These are phyloP conservation scores for Drosophila equinoxialis DNA, from an alignment of 1,140 invertebrate genomes.

Conservation along the genomic window DNA sequence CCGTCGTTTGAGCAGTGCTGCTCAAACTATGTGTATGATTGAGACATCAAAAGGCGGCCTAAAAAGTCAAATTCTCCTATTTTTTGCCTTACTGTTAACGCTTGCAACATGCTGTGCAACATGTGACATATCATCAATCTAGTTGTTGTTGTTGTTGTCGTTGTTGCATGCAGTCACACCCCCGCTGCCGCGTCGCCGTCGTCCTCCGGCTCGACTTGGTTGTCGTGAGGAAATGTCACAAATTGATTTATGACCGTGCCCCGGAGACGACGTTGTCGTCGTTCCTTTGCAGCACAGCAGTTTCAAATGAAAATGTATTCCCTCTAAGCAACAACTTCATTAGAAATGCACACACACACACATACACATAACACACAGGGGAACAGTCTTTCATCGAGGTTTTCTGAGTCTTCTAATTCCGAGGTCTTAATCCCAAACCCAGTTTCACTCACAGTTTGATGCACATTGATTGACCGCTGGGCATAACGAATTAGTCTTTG, in stretches of 20 bases:
- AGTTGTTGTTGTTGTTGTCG: slow-evolving; percentile 42
- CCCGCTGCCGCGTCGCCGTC: slow-evolving; percentile 47
- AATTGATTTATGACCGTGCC: slow-evolving; percentile 74
- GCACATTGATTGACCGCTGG: slow-evolving; percentile 18
- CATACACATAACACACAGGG: slow-evolving; percentile 15
- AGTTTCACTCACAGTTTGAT: slow-evolving; percentile 21
- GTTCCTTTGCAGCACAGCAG: slow-evolving; percentile 43
- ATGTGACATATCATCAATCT: slow-evolving; percentile 78
- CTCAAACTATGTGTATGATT: slow-evolving; percentile 59
- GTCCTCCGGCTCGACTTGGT: background rate
- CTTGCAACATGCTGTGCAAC: slow-evolving; percentile 56
- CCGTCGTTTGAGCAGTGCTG: slow-evolving; percentile 35
- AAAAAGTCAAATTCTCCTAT: slow-evolving; percentile 21
- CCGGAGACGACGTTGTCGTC: slow-evolving; percentile 12
- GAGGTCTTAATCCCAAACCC: slow-evolving; percentile 18
- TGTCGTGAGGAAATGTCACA: slow-evolving; percentile 77
- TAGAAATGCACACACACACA: slow-evolving; percentile 69
- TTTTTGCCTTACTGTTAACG: slow-evolving; percentile 57
- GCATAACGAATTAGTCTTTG: slow-evolving; percentile 14
- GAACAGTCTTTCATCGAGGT: background rate
- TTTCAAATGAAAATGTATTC: slow-evolving; percentile 55
- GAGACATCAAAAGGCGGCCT: slow-evolving; percentile 44
- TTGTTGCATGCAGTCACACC: slow-evolving; percentile 40
- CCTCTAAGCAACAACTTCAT: slow-evolving; percentile 66
- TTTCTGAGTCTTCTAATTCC: background rate